Evolutionary conservation across 1,140 invertebrate genomes (phyloP).

Genomic region (Psix sp.): DNA sequence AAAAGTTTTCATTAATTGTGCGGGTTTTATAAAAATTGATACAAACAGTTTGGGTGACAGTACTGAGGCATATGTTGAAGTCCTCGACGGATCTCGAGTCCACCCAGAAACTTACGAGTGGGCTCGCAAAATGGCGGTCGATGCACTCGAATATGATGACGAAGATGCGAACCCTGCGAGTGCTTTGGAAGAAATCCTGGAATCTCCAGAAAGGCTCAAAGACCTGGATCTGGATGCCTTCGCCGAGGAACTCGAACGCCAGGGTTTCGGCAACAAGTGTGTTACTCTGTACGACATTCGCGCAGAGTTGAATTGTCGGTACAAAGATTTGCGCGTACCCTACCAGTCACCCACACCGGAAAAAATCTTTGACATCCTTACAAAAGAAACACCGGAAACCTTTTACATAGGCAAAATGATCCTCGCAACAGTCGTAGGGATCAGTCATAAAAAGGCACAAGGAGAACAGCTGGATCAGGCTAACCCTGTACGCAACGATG

Average conservation of each 20-base stretch:
- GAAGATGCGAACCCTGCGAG: slow-evolving; percentile 97
- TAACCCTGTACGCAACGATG: slow-evolving; percentile 95
- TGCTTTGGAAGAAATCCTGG: slow-evolving; percentile 97
- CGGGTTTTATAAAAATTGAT: slow-evolving; percentile 99
- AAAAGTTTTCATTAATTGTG: slow-evolving; percentile 99
- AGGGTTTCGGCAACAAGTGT: slow-evolving; percentile 97
- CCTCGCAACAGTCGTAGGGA: slow-evolving; percentile 84
- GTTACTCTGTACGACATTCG: slow-evolving; percentile 98
- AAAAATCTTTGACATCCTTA: slow-evolving; percentile 95
- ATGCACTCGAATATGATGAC: slow-evolving; percentile 98
- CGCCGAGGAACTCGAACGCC: slow-evolving; percentile 96
- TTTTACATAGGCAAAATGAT: slow-evolving; percentile 95
- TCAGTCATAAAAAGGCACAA: slow-evolving; percentile 91
- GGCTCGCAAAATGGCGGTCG: slow-evolving; percentile 99
- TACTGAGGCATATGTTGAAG: slow-evolving; percentile 96
- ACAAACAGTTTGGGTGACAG: slow-evolving; percentile 95
- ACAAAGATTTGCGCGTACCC: slow-evolving; percentile 93
- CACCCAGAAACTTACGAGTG: slow-evolving; percentile 99
- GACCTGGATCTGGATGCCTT: slow-evolving; percentile 99
- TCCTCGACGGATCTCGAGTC: slow-evolving; percentile 97
- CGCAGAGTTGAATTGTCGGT: slow-evolving; percentile 92
- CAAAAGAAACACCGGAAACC: slow-evolving; percentile 96
- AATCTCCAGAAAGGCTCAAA: slow-evolving; percentile 95
- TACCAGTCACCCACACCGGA: slow-evolving; percentile 89
- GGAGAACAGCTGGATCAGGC: slow-evolving; percentile 96